Base-by-base conservation (phyloP, 2,888 invertebrate species). In the Aspidapion aeneum region DNA sequence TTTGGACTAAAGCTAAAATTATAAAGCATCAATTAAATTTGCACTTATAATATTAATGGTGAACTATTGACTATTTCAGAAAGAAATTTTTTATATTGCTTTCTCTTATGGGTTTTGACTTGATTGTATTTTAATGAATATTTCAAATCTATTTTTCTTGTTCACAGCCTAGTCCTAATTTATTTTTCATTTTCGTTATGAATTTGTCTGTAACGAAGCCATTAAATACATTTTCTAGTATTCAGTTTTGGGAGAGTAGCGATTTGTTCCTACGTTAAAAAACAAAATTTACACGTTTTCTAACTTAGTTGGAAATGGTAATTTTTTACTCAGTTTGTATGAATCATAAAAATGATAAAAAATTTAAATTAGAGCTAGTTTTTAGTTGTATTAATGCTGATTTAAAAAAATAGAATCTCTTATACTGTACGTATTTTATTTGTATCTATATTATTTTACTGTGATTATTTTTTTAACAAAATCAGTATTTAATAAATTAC, bases 401-500 rank as follows among this genome's bases (percentile, higher is more conserved):
- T 57, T 64, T 70, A 67, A 65, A 63, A 64, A 65, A n/a, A 52
- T n/a, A 17, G n/a, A 52, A 52, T n/a, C 17, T 52, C n/a, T 3
- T n/a, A 18, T 18, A 5, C 3, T n/a, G 3, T 18, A 18, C 17
- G 17, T 21, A 17, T 57, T 57, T 58, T 58, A 48, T 58, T 59
- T 59, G 54, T 77, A 75, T 75, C 75, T 75, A 74, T 73, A 73
- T 77, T 77, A 77, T 75, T 74, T 74, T 74, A 70, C 74, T 76
- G 76, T 76, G 75, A 76, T 76, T 76, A 74, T 75, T 73, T 75
- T 73, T 75, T 74, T 74, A 74, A 70, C 70, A 72, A 72, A 70
- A 75, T 73, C 74, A 75, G 74, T 76, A 76, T 76, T 76, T 76
- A 74, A 68, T 68, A 66, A 67, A 66, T 61, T 64, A 66, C 64